Percentiles rank a stretch among this genome's conserved stretches.
Evolutionary conservation across 2,797 vertebrate genomes (phyloP).

Genomic region (Mus caroli): DNA sequence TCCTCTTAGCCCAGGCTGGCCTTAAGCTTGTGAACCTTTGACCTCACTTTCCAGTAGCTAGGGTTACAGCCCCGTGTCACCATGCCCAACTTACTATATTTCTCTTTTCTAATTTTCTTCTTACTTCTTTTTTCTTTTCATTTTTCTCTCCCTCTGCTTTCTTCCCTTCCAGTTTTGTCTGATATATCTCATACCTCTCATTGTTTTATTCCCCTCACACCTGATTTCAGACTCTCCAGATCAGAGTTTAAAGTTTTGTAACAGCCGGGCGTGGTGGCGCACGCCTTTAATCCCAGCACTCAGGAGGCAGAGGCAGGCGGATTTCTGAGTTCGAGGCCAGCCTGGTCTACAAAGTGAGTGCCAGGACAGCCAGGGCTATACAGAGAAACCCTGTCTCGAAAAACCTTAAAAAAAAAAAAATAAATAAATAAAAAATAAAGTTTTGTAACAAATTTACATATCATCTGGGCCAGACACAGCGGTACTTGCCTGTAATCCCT

Average conservation of each 20-base stretch:
- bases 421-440: too few relatives aligned
- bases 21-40: not conserved
- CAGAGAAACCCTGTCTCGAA: too few relatives aligned
- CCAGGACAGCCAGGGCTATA: too few relatives aligned
- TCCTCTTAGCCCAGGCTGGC: not conserved
- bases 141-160: not conserved
- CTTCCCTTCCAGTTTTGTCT: not conserved
- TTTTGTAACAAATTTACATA: not conserved
- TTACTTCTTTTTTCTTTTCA: not conserved
- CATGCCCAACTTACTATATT: not conserved
- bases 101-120: not conserved
- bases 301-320: too few relatives aligned
- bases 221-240: not conserved
- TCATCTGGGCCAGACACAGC: accelerated
- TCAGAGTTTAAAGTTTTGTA: not conserved
- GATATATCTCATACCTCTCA: not conserved
- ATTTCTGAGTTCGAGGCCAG: too few relatives aligned
- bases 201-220: accelerated
- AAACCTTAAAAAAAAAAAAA: too few relatives aligned
- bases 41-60: not conserved
- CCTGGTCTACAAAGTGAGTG: too few relatives aligned
- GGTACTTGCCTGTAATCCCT: not conserved
- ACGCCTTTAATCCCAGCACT: too few relatives aligned
- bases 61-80: not conserved
- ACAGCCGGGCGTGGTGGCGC: too few relatives aligned